These are phyloP conservation scores for Drosophila parabipectinata DNA, from an alignment of 1,140 invertebrate genomes.

Conservation along the genomic window DNA sequence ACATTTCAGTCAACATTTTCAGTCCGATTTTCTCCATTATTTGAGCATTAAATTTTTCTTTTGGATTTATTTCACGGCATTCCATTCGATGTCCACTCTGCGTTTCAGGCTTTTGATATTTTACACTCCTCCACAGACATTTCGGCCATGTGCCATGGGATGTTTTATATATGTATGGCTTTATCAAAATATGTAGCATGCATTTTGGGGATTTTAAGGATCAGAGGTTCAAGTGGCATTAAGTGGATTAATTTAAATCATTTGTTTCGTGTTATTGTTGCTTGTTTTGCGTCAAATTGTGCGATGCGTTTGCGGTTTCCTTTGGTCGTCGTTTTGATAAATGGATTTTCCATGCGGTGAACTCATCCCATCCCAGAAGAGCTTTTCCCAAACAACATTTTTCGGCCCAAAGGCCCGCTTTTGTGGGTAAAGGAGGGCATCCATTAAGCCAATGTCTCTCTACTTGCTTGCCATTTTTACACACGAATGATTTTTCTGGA, in stretches of 20 bases:
- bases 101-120: slow-evolving; percentile 33
- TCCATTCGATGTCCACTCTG: slow-evolving; percentile 4
- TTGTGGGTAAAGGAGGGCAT: slow-evolving; percentile 31
- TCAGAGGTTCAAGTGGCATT: slow-evolving; percentile 61
- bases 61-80: slow-evolving; percentile 16
- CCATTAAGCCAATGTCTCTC: slow-evolving; percentile 47
- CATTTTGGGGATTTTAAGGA: slow-evolving; percentile 36
- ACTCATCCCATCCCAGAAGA: slow-evolving; percentile 8
- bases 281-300: slow-evolving; percentile 42
- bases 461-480: slow-evolving; percentile 54
- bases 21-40: slow-evolving; percentile 15
- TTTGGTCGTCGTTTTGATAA: slow-evolving; percentile 60
- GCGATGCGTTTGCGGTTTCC: slow-evolving; percentile 45
- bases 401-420: slow-evolving; percentile 27
- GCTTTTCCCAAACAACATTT: slow-evolving; percentile 2
- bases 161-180: neutral
- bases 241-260: slow-evolving; percentile 76
- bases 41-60: neutral
- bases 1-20: slow-evolving; percentile 20
- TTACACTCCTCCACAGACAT: slow-evolving; percentile 27
- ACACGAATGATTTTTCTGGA: slow-evolving; percentile 57
- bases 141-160: neutral
- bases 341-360: slow-evolving; percentile 68
- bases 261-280: slow-evolving; percentile 63
- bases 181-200: slow-evolving; percentile 17